phyloP scores from a whole-genome alignment of 1,140 invertebrate genomes.

The Andricus grossulariae region DNA sequence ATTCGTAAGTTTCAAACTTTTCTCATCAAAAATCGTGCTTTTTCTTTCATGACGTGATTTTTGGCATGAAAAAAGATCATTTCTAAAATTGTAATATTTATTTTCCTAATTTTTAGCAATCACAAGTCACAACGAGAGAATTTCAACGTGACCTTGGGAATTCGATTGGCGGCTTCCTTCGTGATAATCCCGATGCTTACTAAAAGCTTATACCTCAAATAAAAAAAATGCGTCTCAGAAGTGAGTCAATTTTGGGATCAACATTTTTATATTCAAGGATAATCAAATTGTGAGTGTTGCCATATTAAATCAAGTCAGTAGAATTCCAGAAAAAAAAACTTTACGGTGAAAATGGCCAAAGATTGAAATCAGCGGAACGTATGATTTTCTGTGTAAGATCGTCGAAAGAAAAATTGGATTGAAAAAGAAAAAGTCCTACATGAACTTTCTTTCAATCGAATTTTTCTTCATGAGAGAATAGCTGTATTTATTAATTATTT shows the following conservation, averaged over 20 bases:
- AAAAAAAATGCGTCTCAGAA: background rate
- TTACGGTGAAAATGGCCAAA: conserved; percentile 48
- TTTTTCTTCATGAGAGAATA: background rate
- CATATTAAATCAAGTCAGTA: conserved; percentile 39
- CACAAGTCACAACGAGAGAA: conserved; percentile 59
- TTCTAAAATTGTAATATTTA: conserved; percentile 34
- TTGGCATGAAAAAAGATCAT: background rate
- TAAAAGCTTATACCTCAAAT: conserved; percentile 33
- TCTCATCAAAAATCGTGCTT: too few relatives aligned
- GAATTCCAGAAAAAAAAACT: conserved; percentile 36
- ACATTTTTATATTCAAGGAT: conserved; percentile 17
- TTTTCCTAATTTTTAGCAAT: conserved; percentile 63
- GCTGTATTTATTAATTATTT: conserved; percentile 10
- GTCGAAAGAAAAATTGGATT: background rate
- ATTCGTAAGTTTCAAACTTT: too few relatives aligned
- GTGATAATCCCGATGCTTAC: conserved; percentile 68
- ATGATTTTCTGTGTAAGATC: background rate
- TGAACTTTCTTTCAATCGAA: background rate
- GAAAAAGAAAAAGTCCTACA: background rate
- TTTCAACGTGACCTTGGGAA: conserved; percentile 68
- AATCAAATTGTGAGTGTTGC: conserved; percentile 34
- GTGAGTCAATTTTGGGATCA: background rate
- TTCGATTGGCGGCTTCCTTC: conserved; percentile 63
- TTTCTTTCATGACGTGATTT: too few relatives aligned
- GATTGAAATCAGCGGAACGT: conserved; percentile 38